Conservation (phyloP, 1,140 invertebrate species). For the Propsilocerus akamusi region DNA sequence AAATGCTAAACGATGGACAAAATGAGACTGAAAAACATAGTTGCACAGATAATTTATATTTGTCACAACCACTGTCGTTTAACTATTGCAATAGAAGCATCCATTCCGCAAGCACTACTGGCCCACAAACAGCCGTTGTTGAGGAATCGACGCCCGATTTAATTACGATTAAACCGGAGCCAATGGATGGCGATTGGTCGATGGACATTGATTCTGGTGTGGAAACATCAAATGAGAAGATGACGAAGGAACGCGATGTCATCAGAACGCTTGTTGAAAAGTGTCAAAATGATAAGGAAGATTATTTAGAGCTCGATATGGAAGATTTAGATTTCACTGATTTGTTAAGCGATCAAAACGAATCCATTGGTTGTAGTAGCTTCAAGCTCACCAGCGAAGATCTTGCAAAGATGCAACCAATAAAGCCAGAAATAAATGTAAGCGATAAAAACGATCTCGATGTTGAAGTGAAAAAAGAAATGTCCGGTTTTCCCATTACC, state of each 20-base stretch:
- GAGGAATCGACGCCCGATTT: too few species aligned
- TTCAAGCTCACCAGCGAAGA: neutral
- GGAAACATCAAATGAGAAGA: neutral
- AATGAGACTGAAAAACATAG: conserved; percentile 1
- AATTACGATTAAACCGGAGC: neutral
- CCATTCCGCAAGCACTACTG: too few species aligned
- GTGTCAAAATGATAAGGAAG: neutral
- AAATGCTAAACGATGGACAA: conserved; percentile 17
- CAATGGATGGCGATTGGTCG: neutral
- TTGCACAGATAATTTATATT: neutral
- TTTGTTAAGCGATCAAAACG: neutral
- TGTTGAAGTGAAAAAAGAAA: neutral
- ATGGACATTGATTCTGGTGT: neutral
- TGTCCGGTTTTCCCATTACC: neutral
- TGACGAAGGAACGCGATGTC: neutral
- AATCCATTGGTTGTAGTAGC: neutral
- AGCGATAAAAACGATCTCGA: neutral
- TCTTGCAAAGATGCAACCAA: neutral
- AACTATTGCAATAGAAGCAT: neutral
- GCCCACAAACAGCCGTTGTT: too few species aligned
- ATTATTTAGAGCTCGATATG: neutral
- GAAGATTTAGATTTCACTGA: neutral
- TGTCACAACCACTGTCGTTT: neutral
- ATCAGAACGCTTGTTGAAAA: neutral
- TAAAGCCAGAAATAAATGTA: neutral